Conservation (phyloP, 2,113 vertebrate genomes). For the Trochalopteron elliotii region DNA sequence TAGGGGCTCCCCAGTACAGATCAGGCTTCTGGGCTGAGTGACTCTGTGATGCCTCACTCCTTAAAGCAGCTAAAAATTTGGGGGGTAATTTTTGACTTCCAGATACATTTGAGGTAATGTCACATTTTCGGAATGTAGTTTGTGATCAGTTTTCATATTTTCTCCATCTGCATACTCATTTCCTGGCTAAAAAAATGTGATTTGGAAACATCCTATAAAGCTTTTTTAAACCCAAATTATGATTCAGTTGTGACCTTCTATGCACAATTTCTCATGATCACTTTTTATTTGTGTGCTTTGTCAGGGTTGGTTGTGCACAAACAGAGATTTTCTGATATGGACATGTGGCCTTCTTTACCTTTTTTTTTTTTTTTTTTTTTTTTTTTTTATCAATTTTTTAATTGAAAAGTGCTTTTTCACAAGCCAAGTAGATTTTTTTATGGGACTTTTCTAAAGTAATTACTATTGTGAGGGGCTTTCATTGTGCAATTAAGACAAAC, state of each 20-base stretch:
- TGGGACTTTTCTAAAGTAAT: background rate
- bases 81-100: background rate
- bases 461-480: background rate
- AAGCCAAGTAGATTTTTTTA: background rate
- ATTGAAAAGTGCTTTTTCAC: background rate
- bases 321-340: background rate
- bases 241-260: background rate
- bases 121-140: background rate
- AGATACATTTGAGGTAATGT: accelerated
- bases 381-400: background rate
- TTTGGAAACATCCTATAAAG: background rate
- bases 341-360: background rate
- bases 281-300: background rate
- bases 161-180: background rate
- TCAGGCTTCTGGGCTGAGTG: background rate
- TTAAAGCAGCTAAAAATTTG: background rate
- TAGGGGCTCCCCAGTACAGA: background rate
- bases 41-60: background rate
- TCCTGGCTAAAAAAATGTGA: background rate
- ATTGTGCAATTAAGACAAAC: slow-evolving; percentile 46
- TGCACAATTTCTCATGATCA: background rate
- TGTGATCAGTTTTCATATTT: background rate
- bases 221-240: background rate
- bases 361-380: background rate
- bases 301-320: background rate